phyloP scores from a whole-genome alignment of 2,797 vertebrate genomes.

The Enteromius mattozi region DNA sequence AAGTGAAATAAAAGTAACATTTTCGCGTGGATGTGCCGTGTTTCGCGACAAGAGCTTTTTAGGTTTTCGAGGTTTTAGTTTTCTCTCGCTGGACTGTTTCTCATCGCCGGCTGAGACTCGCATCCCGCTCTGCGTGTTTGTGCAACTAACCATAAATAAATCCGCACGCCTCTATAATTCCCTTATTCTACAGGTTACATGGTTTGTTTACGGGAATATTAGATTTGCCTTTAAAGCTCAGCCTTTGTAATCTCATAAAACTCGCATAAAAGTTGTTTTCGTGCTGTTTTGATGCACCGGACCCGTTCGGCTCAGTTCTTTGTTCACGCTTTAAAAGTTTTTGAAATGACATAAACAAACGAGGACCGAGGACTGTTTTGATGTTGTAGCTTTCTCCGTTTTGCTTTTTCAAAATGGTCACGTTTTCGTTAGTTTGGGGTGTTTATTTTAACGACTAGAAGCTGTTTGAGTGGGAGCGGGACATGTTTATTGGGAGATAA shows the following conservation, averaged over 20 bases:
- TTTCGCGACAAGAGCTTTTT: background rate
- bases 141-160: conserved; percentile 20
- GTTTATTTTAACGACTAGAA: background rate
- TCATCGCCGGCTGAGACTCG: conserved; percentile 23
- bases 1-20: conserved; percentile 25
- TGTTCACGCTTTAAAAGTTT: conserved; percentile 64
- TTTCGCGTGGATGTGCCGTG: background rate
- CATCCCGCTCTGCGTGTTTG: conserved; percentile 34
- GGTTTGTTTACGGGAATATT: background rate
- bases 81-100: conserved; percentile 36
- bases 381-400: background rate
- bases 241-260: background rate
- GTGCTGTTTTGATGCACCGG: background rate
- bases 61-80: background rate
- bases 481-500: conserved; percentile 69
- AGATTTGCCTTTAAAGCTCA: background rate
- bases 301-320: background rate
- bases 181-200: background rate
- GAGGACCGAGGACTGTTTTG: background rate
- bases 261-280: background rate
- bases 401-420: background rate
- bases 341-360: conserved; percentile 26
- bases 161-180: background rate
- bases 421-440: background rate
- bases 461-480: background rate